Base-by-base conservation (phyloP, 1,140 invertebrate species). In the Ectropis grisescens region DNA sequence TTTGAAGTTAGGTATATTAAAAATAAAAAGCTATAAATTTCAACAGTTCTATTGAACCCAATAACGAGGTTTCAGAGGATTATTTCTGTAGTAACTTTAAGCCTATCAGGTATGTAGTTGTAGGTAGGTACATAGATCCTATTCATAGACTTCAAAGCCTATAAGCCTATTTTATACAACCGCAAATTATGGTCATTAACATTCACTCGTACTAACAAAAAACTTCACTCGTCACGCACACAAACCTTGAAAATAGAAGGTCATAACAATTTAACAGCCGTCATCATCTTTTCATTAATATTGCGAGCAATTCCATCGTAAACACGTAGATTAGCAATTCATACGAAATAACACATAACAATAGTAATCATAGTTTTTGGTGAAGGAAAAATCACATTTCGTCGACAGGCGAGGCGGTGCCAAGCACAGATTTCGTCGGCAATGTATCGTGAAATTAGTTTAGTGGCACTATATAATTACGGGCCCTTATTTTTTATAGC, bases 361-460 rank as follows among this genome's bases (percentile, higher is more conserved):
- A 68, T 67, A 68, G 71, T 66, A 78, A 81, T 81, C 67, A 74
- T 46, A 43, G 41, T 59, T 65, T 64, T 42, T 43, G 47, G 52
- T 56, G 52, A 62, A 65, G 49, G 56, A 71, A 60, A 75, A 76
- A 74, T 79, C 67, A 59, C 58, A 67, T 76, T 74, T 64, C 41
- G 69, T 46, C 43, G 57, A 51, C 52, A 57, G 66, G 64, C 66
- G 53, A 60, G 61, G 61, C 62, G 64, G 75, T 80, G 75, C 72
- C 72, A 74, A 72, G 75, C 68, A 72, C 75, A 80, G 75, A 80
- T 80, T 80, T 80, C 62, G 72, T 62, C 58, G 68, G 64, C 75
- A 80, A 80, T 76, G 75, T 80, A 78, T 78, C 75, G 75, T 80
- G 72, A 80, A 80, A 80, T 80, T 78, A 80, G 75, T 80, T 80